phyloP scores from a whole-genome alignment of 2,113 vertebrate genomes.

The Stercorarius parasiticus region DNA sequence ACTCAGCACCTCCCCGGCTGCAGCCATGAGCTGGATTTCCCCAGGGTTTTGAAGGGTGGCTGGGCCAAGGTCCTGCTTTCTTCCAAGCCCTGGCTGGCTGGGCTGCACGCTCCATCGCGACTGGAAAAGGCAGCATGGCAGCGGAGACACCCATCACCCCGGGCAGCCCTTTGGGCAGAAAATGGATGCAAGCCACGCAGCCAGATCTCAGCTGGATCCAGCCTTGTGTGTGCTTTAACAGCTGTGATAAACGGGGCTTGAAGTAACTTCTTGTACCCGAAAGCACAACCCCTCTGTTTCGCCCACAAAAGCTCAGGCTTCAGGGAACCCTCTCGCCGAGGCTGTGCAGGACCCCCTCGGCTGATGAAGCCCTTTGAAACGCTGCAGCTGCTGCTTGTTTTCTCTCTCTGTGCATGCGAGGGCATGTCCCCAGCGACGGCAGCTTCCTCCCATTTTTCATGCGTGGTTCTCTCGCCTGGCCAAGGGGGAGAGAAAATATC shows the following conservation, averaged over 20 bases:
- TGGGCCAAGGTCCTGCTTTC: fast-evolving
- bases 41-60: neutral
- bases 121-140: neutral
- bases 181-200: neutral
- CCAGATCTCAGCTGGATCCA: neutral
- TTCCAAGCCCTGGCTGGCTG: neutral
- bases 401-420: neutral
- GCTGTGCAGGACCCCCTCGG: fast-evolving
- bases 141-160: neutral
- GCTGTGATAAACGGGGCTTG: fast-evolving
- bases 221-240: neutral
- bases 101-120: fast-evolving
- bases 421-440: neutral
- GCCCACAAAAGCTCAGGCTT: neutral
- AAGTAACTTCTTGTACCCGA: neutral
- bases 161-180: neutral
- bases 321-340: fast-evolving
- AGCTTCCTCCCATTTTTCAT: fast-evolving
- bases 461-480: neutral
- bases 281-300: neutral
- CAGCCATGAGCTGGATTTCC: neutral
- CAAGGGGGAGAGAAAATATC: neutral
- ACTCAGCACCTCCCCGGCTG: neutral
- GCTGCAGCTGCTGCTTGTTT: neutral
- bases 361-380: fast-evolving